Evolutionary conservation across 1,140 invertebrate genomes (phyloP).

Genomic region (Periplaneta americana): DNA sequence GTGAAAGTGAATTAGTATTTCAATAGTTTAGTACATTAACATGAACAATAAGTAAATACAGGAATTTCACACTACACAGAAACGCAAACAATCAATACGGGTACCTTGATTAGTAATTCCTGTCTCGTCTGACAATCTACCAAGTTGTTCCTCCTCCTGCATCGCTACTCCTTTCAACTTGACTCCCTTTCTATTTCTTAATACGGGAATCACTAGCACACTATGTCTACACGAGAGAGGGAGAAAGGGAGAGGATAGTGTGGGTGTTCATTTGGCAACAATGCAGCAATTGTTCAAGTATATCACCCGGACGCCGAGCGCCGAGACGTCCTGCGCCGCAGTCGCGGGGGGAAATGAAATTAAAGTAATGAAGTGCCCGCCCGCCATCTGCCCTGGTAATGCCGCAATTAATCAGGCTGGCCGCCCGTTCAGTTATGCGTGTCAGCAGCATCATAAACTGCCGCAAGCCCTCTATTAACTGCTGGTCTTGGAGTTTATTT

Average conservation of each 20-base stretch:
- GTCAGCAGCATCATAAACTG: background rate
- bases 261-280: background rate
- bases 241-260: no score
- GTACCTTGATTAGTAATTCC: no score
- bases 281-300: background rate
- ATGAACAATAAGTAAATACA: no score
- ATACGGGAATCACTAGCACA: background rate
- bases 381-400: background rate
- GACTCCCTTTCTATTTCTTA: background rate
- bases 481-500: no score
- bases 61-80: no score
- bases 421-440: background rate
- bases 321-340: background rate
- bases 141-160: no score
- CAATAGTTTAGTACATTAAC: no score
- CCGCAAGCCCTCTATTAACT: background rate
- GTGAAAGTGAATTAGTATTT: no score
- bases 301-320: background rate
- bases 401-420: background rate
- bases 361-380: background rate
- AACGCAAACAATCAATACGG: no score
- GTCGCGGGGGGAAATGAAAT: background rate
- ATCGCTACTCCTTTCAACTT: no score
- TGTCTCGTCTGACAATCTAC: no score
- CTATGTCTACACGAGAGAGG: background rate